Evolutionary conservation across 2,888 invertebrate species (phyloP).

Genomic region (Emesis furor): DNA sequence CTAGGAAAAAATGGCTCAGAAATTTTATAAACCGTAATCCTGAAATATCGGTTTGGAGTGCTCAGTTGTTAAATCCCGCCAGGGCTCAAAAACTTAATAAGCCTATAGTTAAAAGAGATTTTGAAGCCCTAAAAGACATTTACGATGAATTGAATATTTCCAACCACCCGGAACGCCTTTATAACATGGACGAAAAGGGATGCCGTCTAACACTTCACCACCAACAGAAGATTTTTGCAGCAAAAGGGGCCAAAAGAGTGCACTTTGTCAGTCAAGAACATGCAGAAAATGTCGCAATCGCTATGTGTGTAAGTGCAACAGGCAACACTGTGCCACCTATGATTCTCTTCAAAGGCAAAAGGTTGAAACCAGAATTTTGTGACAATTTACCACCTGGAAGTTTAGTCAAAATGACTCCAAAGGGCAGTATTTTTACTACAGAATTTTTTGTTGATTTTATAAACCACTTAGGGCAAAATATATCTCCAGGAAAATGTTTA

Average conservation of each 20-base stretch:
- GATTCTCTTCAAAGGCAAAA: conserved; percentile 49
- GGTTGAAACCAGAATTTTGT: conserved; percentile 38
- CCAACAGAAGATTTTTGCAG: conserved; percentile 23
- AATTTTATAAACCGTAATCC: conserved; percentile 14
- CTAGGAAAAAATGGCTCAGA: conserved; percentile 27
- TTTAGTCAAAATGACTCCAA: conserved; percentile 59
- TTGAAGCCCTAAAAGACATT: conserved; percentile 47
- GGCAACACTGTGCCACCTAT: conserved; percentile 51
- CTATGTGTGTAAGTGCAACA: conserved; percentile 44
- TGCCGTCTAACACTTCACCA: conserved; percentile 22
- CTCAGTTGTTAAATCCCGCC: conserved; percentile 62
- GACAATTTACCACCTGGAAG: conserved; percentile 63
- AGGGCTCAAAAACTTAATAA: conserved; percentile 53
- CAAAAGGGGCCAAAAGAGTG: conserved; percentile 44
- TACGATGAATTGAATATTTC: conserved; percentile 44
- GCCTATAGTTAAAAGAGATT: conserved; percentile 51
- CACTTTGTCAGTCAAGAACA: conserved; percentile 44
- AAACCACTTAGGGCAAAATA: conserved; percentile 64
- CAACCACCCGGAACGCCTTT: conserved; percentile 1
- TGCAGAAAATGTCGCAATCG: conserved; percentile 56
- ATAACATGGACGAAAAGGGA: conserved; percentile 26
- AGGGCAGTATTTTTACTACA: conserved; percentile 61
- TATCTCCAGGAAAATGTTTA: conserved; percentile 59
- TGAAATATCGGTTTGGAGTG: conserved; percentile 14
- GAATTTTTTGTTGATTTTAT: conserved; percentile 53